Evolutionary conservation across 2,888 invertebrate species (phyloP), one percentile per base, ranked within the genome.

Genomic region (Nipponacmea schrenckii): DNA sequence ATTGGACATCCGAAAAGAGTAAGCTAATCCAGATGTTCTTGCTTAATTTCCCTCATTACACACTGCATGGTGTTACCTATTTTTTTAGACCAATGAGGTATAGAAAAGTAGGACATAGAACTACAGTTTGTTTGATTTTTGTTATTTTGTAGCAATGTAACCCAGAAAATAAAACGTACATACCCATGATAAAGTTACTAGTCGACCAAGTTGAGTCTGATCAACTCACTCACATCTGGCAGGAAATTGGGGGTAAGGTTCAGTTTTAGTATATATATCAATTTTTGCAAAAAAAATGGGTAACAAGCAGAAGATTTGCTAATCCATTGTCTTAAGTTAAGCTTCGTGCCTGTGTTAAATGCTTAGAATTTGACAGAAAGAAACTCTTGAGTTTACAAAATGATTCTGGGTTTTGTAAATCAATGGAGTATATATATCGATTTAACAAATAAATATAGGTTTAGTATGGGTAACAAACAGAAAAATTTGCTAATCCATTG

Each of bases 51-150:
- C 7, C 39, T 67, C n/a, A n/a, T 50, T 63, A 17, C 15, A 4
- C 12, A 24, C 64, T 26, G 7, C 64, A 20, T 64, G n/a, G 4
- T 26, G 2, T 64, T 31, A 1, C 27, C 12, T 31, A 10, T 26
- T 64, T 5, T 4, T 2, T 27, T 8, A 20, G 14, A 14, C 31
- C 67, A 71, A 67, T 15, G 44, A n/a, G 64, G 71, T 15, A 48
- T 65, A 1, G 71, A 71, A 24, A n/a, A 45, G 15, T 67, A 63
- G 10, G 63, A 71, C 48, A 24, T 71, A 7, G 20, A 62, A 50
- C 20, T 39, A 1, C 27, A 27, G 1, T 39, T 39, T 7, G 10
- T 8, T 39, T 39, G 1, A 8, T 8, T 8, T 39, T 31, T 31
- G 31, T 31, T 31, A 7, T 39, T 39, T 39, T 39, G 39, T 39